Evolutionary conservation across 2,113 vertebrate species (phyloP).

Genomic region (Leucopsar rothschildi): DNA sequence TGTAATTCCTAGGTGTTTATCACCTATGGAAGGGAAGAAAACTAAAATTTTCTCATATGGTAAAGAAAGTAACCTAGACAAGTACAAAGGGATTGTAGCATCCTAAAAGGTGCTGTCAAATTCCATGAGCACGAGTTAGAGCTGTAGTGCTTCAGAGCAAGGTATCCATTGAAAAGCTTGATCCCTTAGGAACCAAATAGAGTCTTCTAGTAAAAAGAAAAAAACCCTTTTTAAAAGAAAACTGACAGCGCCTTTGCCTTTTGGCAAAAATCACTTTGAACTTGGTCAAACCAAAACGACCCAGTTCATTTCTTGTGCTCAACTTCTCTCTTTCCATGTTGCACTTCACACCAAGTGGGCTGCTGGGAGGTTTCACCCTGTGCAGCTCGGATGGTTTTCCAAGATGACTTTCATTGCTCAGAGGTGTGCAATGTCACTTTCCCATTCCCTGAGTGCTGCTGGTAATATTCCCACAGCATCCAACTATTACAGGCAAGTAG

Average conservation of each 20-base stretch:
- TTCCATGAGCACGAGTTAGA: neutral
- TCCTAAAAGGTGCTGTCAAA: neutral
- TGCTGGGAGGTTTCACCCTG: neutral
- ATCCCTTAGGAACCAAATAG: too few relatives aligned
- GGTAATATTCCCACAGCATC: neutral
- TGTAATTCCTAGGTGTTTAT: neutral
- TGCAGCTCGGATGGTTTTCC: neutral
- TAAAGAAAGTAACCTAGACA: neutral
- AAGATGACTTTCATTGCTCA: accelerated
- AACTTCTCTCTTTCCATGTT: too few relatives aligned
- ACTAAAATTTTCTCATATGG: neutral
- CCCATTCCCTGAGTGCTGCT: neutral
- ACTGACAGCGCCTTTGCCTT: too few relatives aligned
- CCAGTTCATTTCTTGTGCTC: too few relatives aligned
- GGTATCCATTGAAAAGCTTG: too few relatives aligned
- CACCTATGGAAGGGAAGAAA: neutral
- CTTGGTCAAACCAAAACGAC: too few relatives aligned
- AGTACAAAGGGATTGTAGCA: neutral
- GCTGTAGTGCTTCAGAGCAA: neutral
- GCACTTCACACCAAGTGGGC: too few relatives aligned
- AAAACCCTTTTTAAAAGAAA: too few relatives aligned
- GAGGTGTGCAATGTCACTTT: neutral
- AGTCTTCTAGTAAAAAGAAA: too few relatives aligned
- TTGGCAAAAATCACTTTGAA: too few relatives aligned
- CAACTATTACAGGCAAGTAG: neutral